These are phyloP conservation scores for Diadegma fenestrale DNA, from an alignment of 2,888 invertebrate genomes.

Conservation along the genomic window DNA sequence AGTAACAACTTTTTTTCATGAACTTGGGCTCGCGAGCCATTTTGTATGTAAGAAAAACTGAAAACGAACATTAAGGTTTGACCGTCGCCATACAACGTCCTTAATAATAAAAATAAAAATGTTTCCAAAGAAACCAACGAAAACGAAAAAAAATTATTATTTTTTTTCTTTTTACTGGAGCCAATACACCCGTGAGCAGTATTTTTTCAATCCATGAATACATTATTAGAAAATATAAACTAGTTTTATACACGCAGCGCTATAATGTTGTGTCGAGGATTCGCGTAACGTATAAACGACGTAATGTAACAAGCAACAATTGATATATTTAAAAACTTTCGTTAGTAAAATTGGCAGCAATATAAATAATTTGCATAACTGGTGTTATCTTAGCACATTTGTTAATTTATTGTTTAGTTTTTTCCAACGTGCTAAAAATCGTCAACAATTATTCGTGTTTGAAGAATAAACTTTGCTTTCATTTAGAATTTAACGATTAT, in stretches of 20 bases:
- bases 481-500: background rate
- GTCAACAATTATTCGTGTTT: slow-evolving; percentile 41
- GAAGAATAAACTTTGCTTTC: slow-evolving; percentile 33
- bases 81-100: no score
- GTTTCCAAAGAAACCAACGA: background rate
- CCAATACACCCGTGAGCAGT: slow-evolving; percentile 22
- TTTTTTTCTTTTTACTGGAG: background rate
- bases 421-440: slow-evolving; percentile 37
- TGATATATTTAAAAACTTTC: slow-evolving; percentile 47
- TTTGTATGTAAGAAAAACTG: no score
- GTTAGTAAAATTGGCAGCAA: slow-evolving; percentile 55
- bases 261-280: slow-evolving; percentile 9
- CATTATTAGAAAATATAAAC: slow-evolving; percentile 28
- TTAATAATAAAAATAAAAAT: background rate
- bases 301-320: slow-evolving; percentile 52
- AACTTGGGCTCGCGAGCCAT: no score
- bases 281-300: slow-evolving; percentile 26
- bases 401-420: background rate
- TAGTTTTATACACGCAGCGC: background rate
- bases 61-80: no score
- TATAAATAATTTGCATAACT: slow-evolving; percentile 57
- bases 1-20: no score
- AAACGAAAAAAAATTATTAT: background rate
- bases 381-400: slow-evolving; percentile 13
- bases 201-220: slow-evolving; percentile 3